Evolutionary conservation across 2,888 invertebrate genomes (phyloP), one percentile per base, ranked within the genome.

Genomic region (Drosophila limbata): DNA sequence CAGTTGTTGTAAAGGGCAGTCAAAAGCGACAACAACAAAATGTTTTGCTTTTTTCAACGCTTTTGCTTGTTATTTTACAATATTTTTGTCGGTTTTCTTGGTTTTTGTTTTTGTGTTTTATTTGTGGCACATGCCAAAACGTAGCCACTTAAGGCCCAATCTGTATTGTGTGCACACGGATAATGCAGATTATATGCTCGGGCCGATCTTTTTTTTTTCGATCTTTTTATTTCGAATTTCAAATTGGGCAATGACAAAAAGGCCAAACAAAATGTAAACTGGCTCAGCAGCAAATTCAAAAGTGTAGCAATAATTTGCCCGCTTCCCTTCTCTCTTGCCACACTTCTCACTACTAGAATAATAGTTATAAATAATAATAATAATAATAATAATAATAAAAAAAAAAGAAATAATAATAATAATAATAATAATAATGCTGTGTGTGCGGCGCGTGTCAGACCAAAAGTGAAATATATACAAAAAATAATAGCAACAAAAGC

Each of bases 81-180:
- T 64, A 62, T 57, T 67, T 63, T 37, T 61, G 3, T 48, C 11
- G 44, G 4, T 45, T 51, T 51, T 63, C 33, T 61, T 56, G 42
- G 56, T 55, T 33, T 45, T 31, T 39, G 10, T 53, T 69, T 25
- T 52, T 60, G 15, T 51, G 64, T 52, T 55, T 57, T 65, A 19
- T 73, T 63, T 74, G 53, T 53, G 77, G 77, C 74, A 65, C 67
- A 78, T 74, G 77, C 77, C 77, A 76, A 76, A 75, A 66, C 62
- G 77, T 73, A 69, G 78, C 78, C 76, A 83, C 81, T 81, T 81
- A 78, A 75, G 72, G 70, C 53, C 61, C 75, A 68, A 72, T 69
- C 66, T 71, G 51, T 72, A 53, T 62, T 53, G 61, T 71, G 70
- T 57, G 67, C 63, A 53, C 61, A 53, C 77, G 56, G 67, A 72